Evolutionary conservation across 2,888 invertebrate genomes (phyloP).

Genomic region (Glyphotaelius pellucidus): DNA sequence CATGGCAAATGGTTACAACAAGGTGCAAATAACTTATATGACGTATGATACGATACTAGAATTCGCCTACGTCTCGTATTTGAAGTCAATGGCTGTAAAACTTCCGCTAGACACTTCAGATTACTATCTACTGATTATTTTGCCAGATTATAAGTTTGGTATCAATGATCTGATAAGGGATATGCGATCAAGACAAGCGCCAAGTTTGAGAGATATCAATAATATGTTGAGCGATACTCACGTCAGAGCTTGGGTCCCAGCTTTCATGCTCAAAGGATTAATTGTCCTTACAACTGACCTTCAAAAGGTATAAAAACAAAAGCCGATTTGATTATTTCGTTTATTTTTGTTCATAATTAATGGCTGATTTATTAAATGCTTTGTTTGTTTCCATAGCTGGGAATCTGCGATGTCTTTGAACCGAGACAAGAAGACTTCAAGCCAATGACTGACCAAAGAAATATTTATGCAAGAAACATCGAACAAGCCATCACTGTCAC

Average conservation of each 20-base stretch:
- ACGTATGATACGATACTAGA: constrained; percentile 88
- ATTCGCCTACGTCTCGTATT: constrained; percentile 83
- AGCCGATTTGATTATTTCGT: neutral
- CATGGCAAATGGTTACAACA: constrained; percentile 74
- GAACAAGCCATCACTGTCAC: constrained; percentile 91
- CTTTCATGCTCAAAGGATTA: constrained; percentile 87
- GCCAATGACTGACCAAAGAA: constrained; percentile 86
- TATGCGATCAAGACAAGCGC: constrained; percentile 78
- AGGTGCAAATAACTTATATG: constrained; percentile 81
- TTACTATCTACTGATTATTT: constrained; percentile 85
- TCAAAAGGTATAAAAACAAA: constrained; percentile 80
- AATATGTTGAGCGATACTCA: constrained; percentile 83
- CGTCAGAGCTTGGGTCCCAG: constrained; percentile 87
- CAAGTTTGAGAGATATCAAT: constrained; percentile 82
- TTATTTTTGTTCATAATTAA: constrained; percentile 9
- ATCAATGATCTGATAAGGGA: constrained; percentile 81
- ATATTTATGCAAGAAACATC: constrained; percentile 88
- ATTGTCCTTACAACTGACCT: constrained; percentile 88
- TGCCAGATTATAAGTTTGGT: constrained; percentile 81
- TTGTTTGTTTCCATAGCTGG: constrained; percentile 77
- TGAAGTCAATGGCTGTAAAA: constrained; percentile 85
- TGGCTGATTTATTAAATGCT: neutral
- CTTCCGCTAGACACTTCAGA: constrained; percentile 88
- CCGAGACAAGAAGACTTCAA: constrained; percentile 87
- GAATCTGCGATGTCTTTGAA: constrained; percentile 88